phyloP scores from a whole-genome alignment of 1,140 invertebrate genomes.

The Drosophila mauritiana region DNA sequence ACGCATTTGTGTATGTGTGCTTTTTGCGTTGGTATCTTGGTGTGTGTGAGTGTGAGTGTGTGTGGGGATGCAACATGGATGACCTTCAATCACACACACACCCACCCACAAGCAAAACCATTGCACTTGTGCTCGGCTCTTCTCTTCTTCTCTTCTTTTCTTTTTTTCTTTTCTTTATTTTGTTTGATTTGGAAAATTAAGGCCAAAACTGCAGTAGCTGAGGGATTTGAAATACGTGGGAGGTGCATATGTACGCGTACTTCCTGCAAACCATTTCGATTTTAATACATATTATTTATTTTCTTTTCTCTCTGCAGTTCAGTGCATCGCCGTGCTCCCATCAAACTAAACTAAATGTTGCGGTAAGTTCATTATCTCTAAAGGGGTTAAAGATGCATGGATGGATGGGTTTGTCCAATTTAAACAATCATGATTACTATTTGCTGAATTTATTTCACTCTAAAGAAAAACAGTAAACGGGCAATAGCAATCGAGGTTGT shows the following conservation, averaged over 20 bases:
- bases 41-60: constrained; percentile 4
- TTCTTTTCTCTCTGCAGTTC: constrained; percentile 8
- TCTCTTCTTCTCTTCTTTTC: constrained; percentile 12
- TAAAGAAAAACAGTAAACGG: too few species aligned
- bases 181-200: constrained; percentile 64
- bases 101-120: constrained; percentile 3
- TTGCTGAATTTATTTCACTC: too few species aligned
- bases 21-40: neutral
- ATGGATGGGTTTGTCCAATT: too few species aligned
- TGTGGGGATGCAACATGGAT: constrained; percentile 41
- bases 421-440: too few species aligned
- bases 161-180: neutral
- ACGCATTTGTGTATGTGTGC: constrained; percentile 12
- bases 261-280: constrained; percentile 1
- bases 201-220: constrained; percentile 34
- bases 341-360: neutral
- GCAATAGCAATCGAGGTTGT: constrained; percentile 1
- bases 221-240: constrained; percentile 7
- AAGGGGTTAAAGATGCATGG: too few species aligned
- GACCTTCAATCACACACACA: constrained; percentile 45
- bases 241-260: neutral
- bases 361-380: constrained; percentile 11
- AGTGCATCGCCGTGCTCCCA: neutral
- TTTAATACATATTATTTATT: neutral
- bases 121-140: constrained; percentile 1